These are phyloP conservation scores for Drosophila picticornis DNA, from an alignment of 2,888 invertebrate genomes.

Conservation along the genomic window DNA sequence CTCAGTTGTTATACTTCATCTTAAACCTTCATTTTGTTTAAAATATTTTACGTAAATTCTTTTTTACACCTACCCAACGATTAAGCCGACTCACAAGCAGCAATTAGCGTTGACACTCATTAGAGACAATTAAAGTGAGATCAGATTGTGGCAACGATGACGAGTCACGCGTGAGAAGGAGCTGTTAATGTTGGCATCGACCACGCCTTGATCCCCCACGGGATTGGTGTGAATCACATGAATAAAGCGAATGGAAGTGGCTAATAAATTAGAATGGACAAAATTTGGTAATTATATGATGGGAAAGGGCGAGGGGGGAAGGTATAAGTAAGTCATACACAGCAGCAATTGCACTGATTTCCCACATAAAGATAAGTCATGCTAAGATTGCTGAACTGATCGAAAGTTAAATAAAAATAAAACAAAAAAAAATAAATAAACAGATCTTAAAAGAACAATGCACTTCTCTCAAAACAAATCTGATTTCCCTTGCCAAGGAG, in stretches of 20 bases:
- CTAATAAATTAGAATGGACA: constrained; percentile 61
- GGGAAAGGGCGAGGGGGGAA: constrained; percentile 4
- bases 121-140: constrained; percentile 77
- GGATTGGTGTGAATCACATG: constrained; percentile 49
- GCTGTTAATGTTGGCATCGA: constrained; percentile 37
- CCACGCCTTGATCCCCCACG: constrained; percentile 48
- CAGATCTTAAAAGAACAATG: neutral
- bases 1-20: neutral
- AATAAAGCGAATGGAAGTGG: constrained; percentile 39
- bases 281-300: constrained; percentile 48
- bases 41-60: constrained; percentile 7
- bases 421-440: neutral
- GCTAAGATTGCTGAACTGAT: neutral
- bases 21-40: neutral
- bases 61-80: constrained; percentile 33
- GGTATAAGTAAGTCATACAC: neutral
- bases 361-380: neutral
- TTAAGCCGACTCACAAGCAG: constrained; percentile 60
- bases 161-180: constrained; percentile 62
- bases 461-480: neutral
- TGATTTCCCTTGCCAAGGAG: neutral
- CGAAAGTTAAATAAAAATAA: neutral
- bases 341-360: constrained; percentile 12
- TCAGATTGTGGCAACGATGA: constrained; percentile 67
- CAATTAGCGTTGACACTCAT: constrained; percentile 78